Percentiles rank a stretch among this genome's conserved stretches.
Conservation (phyloP, 64 coral and sea anemone species). For the Trachythela sp. region DNA sequence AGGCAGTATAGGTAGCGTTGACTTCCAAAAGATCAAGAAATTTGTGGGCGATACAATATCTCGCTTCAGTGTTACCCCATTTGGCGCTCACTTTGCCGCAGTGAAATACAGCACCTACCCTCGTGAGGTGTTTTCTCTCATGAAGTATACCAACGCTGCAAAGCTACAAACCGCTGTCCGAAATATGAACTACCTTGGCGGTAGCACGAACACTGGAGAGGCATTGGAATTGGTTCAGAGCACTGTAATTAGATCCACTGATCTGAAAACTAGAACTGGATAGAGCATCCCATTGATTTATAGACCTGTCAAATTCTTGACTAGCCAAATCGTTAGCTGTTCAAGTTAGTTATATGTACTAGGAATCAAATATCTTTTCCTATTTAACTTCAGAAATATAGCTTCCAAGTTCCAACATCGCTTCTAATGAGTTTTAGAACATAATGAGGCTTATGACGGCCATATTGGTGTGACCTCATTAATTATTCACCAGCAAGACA, state of each 20-base stretch:
- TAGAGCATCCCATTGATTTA: no score
- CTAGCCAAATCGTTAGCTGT: no score
- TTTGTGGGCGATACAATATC: background rate
- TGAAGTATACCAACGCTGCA: background rate
- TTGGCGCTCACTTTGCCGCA: background rate
- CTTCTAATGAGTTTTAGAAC: no score
- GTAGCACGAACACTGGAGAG: background rate
- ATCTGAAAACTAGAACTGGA: no score
- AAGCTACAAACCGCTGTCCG: background rate
- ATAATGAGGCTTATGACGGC: no score
- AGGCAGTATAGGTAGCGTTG: background rate
- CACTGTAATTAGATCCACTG: background rate
- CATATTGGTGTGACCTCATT: no score
- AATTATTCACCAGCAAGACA: no score
- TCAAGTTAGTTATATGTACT: no score
- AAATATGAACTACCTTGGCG: background rate
- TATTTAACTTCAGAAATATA: no score
- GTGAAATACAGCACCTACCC: background rate
- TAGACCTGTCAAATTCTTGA: no score
- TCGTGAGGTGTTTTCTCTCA: background rate
- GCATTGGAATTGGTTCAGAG: background rate
- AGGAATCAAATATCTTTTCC: no score
- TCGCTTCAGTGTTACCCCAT: background rate
- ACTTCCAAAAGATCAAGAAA: background rate
- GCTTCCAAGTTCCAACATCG: no score